Percentiles rank a stretch among this genome's conserved stretches.
Evolutionary conservation across 1,140 invertebrate species (phyloP).

Genomic region (Gryon sp.): DNA sequence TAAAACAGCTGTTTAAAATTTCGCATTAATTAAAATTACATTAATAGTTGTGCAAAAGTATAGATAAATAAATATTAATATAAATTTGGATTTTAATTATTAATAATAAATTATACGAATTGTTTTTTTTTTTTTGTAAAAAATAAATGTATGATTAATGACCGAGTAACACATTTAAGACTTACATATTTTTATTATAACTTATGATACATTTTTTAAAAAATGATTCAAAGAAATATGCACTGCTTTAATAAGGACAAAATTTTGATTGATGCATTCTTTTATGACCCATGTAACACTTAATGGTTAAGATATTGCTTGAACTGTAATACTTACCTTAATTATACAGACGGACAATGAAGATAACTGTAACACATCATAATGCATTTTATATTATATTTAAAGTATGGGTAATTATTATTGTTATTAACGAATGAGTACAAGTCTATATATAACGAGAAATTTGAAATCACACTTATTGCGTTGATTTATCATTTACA

Average conservation of each 20-base stretch:
- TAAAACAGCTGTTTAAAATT: too few species aligned
- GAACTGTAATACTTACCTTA: conserved; percentile 39
- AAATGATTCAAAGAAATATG: background rate
- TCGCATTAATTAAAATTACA: too few species aligned
- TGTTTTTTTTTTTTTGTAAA: too few species aligned
- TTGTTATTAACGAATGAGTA: conserved; percentile 19
- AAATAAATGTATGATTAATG: too few species aligned
- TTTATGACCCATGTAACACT: conserved; percentile 23
- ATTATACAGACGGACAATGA: conserved; percentile 42
- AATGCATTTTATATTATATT: conserved; percentile 39
- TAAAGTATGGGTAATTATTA: conserved; percentile 42
- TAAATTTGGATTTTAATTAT: too few species aligned
- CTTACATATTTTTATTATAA: background rate
- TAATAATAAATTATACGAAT: too few species aligned
- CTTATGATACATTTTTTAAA: background rate
- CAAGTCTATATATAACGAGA: conserved; percentile 29
- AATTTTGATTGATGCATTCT: conserved; percentile 40
- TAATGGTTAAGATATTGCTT: conserved; percentile 29
- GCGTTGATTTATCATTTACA: too few species aligned
- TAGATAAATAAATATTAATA: too few species aligned
- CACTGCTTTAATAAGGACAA: background rate
- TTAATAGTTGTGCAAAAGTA: too few species aligned
- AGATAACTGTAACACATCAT: conserved; percentile 39
- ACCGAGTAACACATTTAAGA: too few species aligned
- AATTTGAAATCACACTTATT: too few species aligned